These are phyloP conservation scores for Sapayoa aenigma DNA, from an alignment of 2,113 vertebrate species.

Conservation along the genomic window DNA sequence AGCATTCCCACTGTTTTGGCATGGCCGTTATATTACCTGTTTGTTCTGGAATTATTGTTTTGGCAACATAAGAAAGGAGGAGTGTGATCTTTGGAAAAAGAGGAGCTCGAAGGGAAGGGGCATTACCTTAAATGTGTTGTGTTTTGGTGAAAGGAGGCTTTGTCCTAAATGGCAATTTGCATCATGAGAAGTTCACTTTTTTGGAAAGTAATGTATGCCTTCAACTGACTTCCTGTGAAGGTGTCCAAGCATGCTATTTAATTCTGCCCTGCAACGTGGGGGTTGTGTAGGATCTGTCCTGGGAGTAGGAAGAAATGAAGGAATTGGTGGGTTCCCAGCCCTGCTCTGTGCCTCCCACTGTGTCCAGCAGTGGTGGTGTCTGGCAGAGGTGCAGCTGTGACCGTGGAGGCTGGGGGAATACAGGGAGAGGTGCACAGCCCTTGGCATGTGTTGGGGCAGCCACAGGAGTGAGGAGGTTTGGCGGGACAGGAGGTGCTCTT, in stretches of 20 bases:
- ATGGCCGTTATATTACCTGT: not conserved
- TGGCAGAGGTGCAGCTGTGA: fast-evolving
- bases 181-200: not conserved
- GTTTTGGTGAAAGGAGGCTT: not conserved
- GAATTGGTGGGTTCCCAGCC: not conserved
- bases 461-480: fast-evolving
- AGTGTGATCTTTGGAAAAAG: not conserved
- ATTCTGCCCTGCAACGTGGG: fast-evolving
- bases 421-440: not conserved
- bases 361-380: fast-evolving
- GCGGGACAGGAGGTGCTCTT: not conserved
- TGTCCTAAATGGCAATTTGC: not conserved
- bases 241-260: not conserved
- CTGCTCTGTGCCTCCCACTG: fast-evolving
- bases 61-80: not conserved
- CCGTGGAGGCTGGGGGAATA: fast-evolving
- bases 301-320: not conserved
- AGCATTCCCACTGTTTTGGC: not conserved
- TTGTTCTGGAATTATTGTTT: not conserved
- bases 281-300: fast-evolving
- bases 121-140: not conserved
- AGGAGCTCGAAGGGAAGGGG: not conserved
- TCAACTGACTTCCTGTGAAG: not conserved
- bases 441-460: not conserved
- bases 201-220: not conserved